These are phyloP conservation scores for Desmodus rotundus DNA, from an alignment of 2,113 vertebrate species.

Conservation along the genomic window DNA sequence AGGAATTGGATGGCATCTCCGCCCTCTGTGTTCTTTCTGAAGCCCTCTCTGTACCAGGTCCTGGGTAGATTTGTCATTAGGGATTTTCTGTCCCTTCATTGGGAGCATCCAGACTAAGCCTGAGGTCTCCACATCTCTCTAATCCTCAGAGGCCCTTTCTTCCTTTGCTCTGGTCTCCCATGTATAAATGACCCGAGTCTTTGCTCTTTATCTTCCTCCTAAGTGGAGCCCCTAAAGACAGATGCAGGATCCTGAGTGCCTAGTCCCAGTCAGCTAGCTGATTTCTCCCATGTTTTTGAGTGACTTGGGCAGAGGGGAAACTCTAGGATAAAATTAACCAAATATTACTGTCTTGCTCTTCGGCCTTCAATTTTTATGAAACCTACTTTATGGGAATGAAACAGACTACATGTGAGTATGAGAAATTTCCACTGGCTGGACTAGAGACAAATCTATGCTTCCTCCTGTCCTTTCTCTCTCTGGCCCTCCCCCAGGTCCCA, in stretches of 20 bases:
- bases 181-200: not conserved
- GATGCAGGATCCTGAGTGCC: not conserved
- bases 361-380: not conserved
- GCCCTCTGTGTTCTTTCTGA: not conserved
- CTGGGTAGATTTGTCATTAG: not conserved
- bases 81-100: not conserved
- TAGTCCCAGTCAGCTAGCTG: not conserved
- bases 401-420: not conserved
- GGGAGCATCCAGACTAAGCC: not conserved
- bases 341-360: not conserved
- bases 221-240: not conserved
- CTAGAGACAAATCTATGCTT: not conserved
- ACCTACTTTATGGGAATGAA: not conserved
- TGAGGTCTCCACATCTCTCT: not conserved
- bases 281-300: not conserved
- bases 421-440: not conserved
- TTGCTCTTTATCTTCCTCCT: not conserved
- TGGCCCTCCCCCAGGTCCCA: not conserved
- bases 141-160: not conserved
- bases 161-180: not conserved
- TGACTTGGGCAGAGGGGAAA: not conserved
- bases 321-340: not conserved
- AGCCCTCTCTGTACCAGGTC: not conserved
- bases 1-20: not conserved
- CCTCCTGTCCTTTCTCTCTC: not conserved